Evolutionary conservation across 1,140 invertebrate genomes (phyloP), one percentile per base, ranked within the genome.

Genomic region (Lethrus apterus): DNA sequence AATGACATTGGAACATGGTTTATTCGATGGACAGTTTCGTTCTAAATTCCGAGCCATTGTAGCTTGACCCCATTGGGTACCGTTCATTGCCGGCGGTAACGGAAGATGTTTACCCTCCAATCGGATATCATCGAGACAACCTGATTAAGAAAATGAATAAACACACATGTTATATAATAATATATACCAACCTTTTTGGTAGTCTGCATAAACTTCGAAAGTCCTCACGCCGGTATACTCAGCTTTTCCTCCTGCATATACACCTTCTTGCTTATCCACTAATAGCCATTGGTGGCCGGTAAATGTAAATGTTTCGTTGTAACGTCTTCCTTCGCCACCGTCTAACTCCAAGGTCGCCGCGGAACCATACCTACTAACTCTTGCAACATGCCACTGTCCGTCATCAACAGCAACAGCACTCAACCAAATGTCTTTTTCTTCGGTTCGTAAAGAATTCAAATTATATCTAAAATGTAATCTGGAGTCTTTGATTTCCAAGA

Each of bases 311-410:
- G 91, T 92, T 66, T 96, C 92, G 63, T 95, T 97, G 68, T 91
- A 97, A 48, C 92, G 76, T 52, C 90, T 72, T 0, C 93, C 93
- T 73, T 98, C 93, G 2, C 94, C 94, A 9, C 91, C 91, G 67
- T 98, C 94, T 30, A 98, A 69, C 62, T 91, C 89, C 31, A 98
- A 67, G 8, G 86, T 91, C n/a, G 94, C 92, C 4, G 91, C 89
- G 23, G 89, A 93, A 23, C 94, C 93, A 55, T 90, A 93, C 46
- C 95, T 78, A 57, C 81, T 85, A 0, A 89, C 86, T 52, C 85
- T 78, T 0, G 93, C 91, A 5, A 88, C 89, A 64, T 98, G 95
- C 94, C 94, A 98, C 59, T 95, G 91, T 8, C 95, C 95, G 70
- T 98, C 93, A 62, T 93, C 89, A 1, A 96, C 92, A 2, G 83